These are phyloP conservation scores for Neomicropteryx cornuta DNA, from an alignment of 1,140 invertebrate species.

Conservation along the genomic window DNA sequence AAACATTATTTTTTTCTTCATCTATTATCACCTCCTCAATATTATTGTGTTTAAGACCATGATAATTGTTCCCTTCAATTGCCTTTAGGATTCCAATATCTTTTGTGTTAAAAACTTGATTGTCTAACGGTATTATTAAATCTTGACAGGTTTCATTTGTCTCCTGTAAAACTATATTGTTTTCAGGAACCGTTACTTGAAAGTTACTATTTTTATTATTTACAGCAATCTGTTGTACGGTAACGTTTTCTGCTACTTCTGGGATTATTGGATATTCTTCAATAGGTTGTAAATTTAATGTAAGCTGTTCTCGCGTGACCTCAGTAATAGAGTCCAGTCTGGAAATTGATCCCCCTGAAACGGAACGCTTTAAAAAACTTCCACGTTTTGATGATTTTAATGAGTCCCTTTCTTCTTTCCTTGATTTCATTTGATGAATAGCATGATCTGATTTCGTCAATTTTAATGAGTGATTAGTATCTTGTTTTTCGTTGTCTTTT, in stretches of 20 bases:
- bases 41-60: neutral
- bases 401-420: slow-evolving; percentile 15
- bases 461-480: slow-evolving; percentile 20
- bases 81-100: too few relatives aligned
- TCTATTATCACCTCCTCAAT: slow-evolving; percentile 2
- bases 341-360: slow-evolving; percentile 29
- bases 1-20: slow-evolving; percentile 12
- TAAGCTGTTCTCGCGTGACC: slow-evolving; percentile 21
- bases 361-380: slow-evolving; percentile 23
- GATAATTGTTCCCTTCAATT: too few relatives aligned
- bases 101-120: too few relatives aligned
- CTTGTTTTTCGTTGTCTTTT: slow-evolving; percentile 16
- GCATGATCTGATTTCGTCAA: slow-evolving; percentile 37
- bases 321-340: slow-evolving; percentile 35
- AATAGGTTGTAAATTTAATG: slow-evolving; percentile 16
- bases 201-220: too few relatives aligned
- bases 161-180: too few relatives aligned
- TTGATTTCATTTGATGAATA: slow-evolving; percentile 18
- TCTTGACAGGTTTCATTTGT: too few relatives aligned
- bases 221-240: slow-evolving; percentile 9
- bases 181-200: too few relatives aligned
- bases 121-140: too few relatives aligned
- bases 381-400: slow-evolving; percentile 18
- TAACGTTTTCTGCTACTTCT: slow-evolving; percentile 11
- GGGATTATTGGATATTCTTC: too few relatives aligned